These are phyloP conservation scores for Patella vulgata DNA, from an alignment of 1,140 invertebrate species.

Conservation along the genomic window DNA sequence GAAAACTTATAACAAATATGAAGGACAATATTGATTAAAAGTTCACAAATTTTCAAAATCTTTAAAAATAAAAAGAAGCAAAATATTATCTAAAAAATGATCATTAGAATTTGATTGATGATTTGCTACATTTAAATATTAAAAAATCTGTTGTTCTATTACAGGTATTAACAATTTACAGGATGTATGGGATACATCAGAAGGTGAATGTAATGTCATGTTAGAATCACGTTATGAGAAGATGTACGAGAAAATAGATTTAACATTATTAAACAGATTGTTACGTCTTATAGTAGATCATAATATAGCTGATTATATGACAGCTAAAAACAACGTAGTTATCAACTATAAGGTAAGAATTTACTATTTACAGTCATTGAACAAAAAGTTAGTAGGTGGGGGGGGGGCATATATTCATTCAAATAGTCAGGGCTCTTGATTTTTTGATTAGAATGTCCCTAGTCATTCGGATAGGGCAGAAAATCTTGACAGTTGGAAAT, in stretches of 20 bases:
- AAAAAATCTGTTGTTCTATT: too few relatives aligned
- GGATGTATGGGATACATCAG: conserved; percentile 98
- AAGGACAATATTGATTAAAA: too few relatives aligned
- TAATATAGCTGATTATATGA: conserved; percentile 99
- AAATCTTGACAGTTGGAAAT: too few relatives aligned
- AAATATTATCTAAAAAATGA: too few relatives aligned
- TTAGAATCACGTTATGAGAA: conserved; percentile 99
- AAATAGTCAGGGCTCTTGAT: too few relatives aligned
- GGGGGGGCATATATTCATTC: background rate
- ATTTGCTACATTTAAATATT: too few relatives aligned
- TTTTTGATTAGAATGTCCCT: too few relatives aligned
- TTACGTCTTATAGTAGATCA: conserved; percentile 98
- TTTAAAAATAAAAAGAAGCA: too few relatives aligned
- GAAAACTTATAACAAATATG: too few relatives aligned
- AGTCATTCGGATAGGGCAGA: too few relatives aligned
- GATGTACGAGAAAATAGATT: conserved; percentile 99
- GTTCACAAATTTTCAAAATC: too few relatives aligned
- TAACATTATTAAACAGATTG: conserved; percentile 95
- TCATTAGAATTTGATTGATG: too few relatives aligned
- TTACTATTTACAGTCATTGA: background rate
- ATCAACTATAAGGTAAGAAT: conserved; percentile 92
- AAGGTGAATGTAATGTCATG: conserved; percentile 98
- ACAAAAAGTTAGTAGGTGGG: background rate
- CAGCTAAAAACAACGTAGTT: conserved; percentile 99
- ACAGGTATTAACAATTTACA: conserved; percentile 93